Evolutionary conservation across 2,888 invertebrate genomes (phyloP), one percentile per base, ranked within the genome.

Genomic region (Blera fallax): DNA sequence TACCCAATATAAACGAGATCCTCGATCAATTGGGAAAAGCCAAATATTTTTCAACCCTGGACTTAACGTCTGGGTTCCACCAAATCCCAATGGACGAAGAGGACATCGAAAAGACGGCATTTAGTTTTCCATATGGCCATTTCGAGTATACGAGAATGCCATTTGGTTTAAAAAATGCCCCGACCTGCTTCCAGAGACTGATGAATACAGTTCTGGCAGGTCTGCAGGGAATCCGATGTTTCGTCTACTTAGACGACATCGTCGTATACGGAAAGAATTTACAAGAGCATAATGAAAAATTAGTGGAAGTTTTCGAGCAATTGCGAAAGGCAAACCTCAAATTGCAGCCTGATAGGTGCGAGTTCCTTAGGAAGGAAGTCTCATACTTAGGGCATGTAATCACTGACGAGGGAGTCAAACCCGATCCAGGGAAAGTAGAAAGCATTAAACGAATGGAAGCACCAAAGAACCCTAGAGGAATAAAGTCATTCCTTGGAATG

Each of bases 231-330:
- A 88, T 83, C 16, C 74, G 65, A 16, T 89, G 89, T 58, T 87
- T 90, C 1, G 89, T 90, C 0, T 91, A 80, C 76, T 85, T 90
- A 34, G 90, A 90, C 50, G 90, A 90, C 74, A 88, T 89, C 3
- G 87, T 91, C 8, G 78, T 90, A n/a, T n/a, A n/a, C n/a, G n/a
- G n/a, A n/a, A n/a, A n/a, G n/a, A n/a, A 5, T 90, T 2, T 18
- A 18, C 16, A 45, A 2, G 18, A 45, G 18, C 18, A 45, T 45
- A 45, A 45, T 18, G 45, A 24, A n/a, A 50, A 50, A 50, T 24
- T 50, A 24, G 14, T 52, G 0, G 27, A 52, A 52, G 52, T n/a
- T 52, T 52, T 52, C 27, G 52, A 27, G 14, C n/a, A 52, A 27
- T 14, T 52, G 24, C 24, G 52, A 27, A 52, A 52, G 27, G 52